Evolutionary conservation across 2,888 invertebrate species (phyloP), one percentile per base, ranked within the genome.

Genomic region (Hedychridium roseum): DNA sequence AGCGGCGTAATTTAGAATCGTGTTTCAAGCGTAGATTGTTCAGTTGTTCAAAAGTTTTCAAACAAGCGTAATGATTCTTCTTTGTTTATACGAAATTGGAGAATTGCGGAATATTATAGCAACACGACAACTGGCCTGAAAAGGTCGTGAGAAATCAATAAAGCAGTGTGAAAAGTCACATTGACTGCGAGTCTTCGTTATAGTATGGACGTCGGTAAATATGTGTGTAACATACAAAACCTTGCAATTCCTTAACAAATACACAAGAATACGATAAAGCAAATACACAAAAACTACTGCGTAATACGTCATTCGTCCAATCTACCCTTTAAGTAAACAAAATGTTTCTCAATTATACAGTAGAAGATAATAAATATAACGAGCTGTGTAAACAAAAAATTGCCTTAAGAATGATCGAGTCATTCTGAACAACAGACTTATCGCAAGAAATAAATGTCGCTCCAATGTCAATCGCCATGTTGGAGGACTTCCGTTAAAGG

Each of bases 71-170:
- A n/a, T n/a, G n/a, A n/a, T 28, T 3, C 4, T 11, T 3, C 14
- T 28, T 14, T 6, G 28, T 28, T 28, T 28, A 14, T 28, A 14
- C n/a, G 28, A 28, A 11, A 28, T 14, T 28, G 14, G 14, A 28
- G 2, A 28, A 4, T 28, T 14, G 28, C n/a, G 1, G 3, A 3
- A 5, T 28, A 28, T n/a, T n/a, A n/a, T n/a, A n/a, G 30, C 14
- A 30, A 40, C 27, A 23, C 43, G 40, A 45, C 32, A 34, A 28
- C 37, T 41, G 34, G 48, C 41, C 43, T 48, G 57, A 50, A 61
- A 58, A 56, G 52, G 54, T 57, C 44, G 42, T 34, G 35, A 40
- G 66, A 68, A 71, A 71, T 72, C 70, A 68, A 72, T 72, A 72
- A 56, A 36, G 34, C 50, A 45, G 53, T 50, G 54, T 65, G 60